These are phyloP conservation scores for Leguminivora glycinivorella DNA, from an alignment of 1,140 invertebrate species.

Conservation along the genomic window DNA sequence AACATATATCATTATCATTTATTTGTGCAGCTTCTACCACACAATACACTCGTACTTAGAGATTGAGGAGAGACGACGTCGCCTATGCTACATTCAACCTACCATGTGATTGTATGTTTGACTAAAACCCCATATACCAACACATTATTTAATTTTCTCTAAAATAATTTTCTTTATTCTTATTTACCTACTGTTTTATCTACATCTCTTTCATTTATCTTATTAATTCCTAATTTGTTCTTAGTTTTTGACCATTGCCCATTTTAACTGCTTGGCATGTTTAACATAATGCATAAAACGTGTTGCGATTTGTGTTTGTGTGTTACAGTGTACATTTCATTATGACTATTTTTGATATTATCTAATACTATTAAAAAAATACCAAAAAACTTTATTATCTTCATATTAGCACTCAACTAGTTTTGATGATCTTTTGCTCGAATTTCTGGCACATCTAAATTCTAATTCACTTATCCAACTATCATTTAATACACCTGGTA, in stretches of 20 bases:
- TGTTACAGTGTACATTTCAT: slow-evolving; percentile 40
- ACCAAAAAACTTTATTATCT: background rate
- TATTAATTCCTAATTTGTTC: slow-evolving; percentile 25
- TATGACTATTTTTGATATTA: background rate
- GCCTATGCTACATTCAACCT: slow-evolving; percentile 63
- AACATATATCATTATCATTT: slow-evolving; percentile 47
- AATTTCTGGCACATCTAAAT: background rate
- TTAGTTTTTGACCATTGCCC: slow-evolving; percentile 29
- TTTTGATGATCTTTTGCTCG: background rate
- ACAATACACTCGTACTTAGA: slow-evolving; percentile 76
- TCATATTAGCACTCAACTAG: background rate
- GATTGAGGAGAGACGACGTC: slow-evolving; percentile 63
- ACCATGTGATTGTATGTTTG: slow-evolving; percentile 64
- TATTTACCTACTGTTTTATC: slow-evolving; percentile 27
- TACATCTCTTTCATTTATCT: slow-evolving; percentile 31
- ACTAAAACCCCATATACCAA: slow-evolving; percentile 51
- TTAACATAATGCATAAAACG: slow-evolving; percentile 55
- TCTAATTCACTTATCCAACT: slow-evolving; percentile 1
- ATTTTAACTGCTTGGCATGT: slow-evolving; percentile 52
- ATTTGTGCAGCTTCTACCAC: slow-evolving; percentile 73
- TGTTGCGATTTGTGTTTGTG: slow-evolving; percentile 77
- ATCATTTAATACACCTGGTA: background rate
- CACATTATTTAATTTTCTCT: slow-evolving; percentile 30
- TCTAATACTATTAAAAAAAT: slow-evolving; percentile 12
- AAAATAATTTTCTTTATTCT: slow-evolving; percentile 34